Conservation (phyloP, 2,797 vertebrate genomes). For the Clarias platycephalus region DNA sequence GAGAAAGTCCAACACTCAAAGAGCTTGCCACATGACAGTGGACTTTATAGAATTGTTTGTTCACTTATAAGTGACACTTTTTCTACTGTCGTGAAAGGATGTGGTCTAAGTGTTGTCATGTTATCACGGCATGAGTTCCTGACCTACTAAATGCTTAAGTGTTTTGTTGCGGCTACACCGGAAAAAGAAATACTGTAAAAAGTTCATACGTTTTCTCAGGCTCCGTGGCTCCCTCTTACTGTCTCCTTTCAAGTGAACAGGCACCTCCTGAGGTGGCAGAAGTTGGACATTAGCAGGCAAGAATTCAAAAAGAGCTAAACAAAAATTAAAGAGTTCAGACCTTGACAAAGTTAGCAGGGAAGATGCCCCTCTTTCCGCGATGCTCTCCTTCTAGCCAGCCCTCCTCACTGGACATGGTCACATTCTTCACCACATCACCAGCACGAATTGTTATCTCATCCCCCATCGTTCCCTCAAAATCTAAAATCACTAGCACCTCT, state of each 20-base stretch:
- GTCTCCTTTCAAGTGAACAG: constrained; percentile 71
- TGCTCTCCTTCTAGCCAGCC: constrained; percentile 86
- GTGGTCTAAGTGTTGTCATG: constrained; percentile 12
- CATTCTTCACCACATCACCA: constrained; percentile 81
- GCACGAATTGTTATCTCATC: constrained; percentile 77
- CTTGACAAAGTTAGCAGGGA: constrained; percentile 81
- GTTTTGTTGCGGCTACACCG: not conserved
- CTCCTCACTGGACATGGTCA: constrained; percentile 69
- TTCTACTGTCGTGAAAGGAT: constrained; percentile 23
- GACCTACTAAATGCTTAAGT: not conserved
- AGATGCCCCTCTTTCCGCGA: constrained; percentile 75
- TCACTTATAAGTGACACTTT: not conserved
- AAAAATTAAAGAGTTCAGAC: constrained; percentile 58
- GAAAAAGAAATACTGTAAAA: not conserved
- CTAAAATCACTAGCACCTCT: constrained; percentile 83
- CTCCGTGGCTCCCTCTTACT: constrained; percentile 74
- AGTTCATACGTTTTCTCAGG: constrained; percentile 70
- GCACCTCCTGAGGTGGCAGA: constrained; percentile 71
- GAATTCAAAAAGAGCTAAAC: not conserved
- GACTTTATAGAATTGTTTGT: not conserved
- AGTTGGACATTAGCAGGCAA: constrained; percentile 1
- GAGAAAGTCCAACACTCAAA: not conserved
- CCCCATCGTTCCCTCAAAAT: constrained; percentile 74
- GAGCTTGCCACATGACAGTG: not conserved
- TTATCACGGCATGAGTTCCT: not conserved